phyloP scores from a whole-genome alignment of 2,888 invertebrate genomes.

The Lordiphosa andalusiaca region DNA sequence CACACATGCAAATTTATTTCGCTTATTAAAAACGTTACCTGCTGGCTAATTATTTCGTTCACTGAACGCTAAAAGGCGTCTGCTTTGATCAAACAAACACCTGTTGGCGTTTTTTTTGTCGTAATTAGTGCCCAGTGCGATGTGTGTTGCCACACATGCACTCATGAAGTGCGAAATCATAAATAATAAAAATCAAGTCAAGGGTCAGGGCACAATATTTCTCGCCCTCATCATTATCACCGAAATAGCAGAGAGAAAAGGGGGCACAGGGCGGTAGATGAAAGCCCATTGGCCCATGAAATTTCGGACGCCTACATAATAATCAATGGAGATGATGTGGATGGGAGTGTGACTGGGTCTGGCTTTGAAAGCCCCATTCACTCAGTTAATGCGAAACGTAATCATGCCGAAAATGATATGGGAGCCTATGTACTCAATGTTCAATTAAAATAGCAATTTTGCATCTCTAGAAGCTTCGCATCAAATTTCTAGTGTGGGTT shows the following conservation, averaged over 20 bases:
- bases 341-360: neutral
- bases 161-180: slow-evolving; percentile 26
- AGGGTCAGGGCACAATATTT: slow-evolving; percentile 17
- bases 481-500: too few species aligned
- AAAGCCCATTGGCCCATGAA: slow-evolving; percentile 26
- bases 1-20: slow-evolving; percentile 19
- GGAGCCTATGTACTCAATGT: too few species aligned
- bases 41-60: slow-evolving; percentile 64
- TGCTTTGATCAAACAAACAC: slow-evolving; percentile 43
- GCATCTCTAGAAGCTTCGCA: too few species aligned
- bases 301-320: slow-evolving; percentile 27
- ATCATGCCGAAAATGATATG: too few species aligned
- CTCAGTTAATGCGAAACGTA: too few species aligned
- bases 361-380: neutral
- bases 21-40: slow-evolving; percentile 33
- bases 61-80: slow-evolving; percentile 40
- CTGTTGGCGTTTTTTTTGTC: slow-evolving; percentile 24
- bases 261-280: neutral
- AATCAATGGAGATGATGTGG: slow-evolving; percentile 23
- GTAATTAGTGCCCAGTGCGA: slow-evolving; percentile 22
- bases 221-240: slow-evolving; percentile 13
- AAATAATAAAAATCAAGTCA: slow-evolving; percentile 42
- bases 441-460: too few species aligned
- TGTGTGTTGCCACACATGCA: neutral
- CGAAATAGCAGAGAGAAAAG: neutral